Percentiles rank a stretch among this genome's conserved stretches.
Conservation (phyloP, 2,113 vertebrate genomes). For the Thryonomys swinderianus region DNA sequence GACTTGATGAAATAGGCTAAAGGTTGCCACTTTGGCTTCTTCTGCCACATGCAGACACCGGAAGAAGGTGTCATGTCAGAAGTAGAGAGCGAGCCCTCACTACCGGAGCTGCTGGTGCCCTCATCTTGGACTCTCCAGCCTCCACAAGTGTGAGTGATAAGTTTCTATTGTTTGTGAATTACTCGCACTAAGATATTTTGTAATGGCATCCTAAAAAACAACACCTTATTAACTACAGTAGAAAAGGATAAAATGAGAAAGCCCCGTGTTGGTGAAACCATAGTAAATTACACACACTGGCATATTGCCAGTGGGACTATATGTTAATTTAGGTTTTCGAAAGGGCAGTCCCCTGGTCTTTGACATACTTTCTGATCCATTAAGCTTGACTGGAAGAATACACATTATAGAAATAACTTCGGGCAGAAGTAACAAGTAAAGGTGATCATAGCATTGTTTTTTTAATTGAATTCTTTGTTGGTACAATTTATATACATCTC, state of each 20-base stretch:
- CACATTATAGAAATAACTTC: not conserved
- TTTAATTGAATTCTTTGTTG: too few species aligned
- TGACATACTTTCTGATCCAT: not conserved
- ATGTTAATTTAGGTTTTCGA: slow-evolving; percentile 26
- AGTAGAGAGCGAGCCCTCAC: not conserved
- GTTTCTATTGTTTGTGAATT: not conserved
- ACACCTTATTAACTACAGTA: not conserved
- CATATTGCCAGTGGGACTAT: not conserved
- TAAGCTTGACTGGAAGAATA: slow-evolving; percentile 14
- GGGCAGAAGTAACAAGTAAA: not conserved
- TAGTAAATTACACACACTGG: not conserved
- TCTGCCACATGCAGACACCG: not conserved
- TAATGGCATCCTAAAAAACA: not conserved
- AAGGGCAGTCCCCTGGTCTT: not conserved
- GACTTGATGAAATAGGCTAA: not conserved
- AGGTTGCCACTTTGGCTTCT: not conserved
- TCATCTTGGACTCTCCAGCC: not conserved
- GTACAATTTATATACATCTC: too few species aligned
- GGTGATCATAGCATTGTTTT: not conserved
- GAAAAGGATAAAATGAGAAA: not conserved
- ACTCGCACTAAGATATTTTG: not conserved
- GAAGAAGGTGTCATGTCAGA: not conserved
- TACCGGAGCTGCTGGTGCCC: not conserved
- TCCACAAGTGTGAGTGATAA: not conserved
- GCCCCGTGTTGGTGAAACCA: not conserved